Evolutionary conservation across 1,140 invertebrate genomes (phyloP).

Genomic region (Nebria ingens): DNA sequence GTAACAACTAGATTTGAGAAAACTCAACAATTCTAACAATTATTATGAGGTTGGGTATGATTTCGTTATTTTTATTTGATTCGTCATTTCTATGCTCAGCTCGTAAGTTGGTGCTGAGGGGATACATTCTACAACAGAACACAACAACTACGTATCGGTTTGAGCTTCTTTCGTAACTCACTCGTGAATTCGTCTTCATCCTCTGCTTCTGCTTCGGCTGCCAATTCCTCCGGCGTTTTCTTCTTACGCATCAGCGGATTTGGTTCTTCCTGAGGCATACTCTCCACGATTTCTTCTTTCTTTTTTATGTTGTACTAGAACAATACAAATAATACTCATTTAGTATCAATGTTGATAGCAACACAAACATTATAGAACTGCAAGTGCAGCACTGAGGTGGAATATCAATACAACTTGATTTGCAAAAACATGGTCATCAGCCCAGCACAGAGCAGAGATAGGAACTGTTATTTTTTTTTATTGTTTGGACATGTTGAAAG

Average conservation of each 20-base stretch:
- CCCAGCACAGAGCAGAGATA: too few relatives aligned
- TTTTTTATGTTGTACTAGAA: slow-evolving; percentile 97
- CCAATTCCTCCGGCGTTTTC: slow-evolving; percentile 94
- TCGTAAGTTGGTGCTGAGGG: neutral
- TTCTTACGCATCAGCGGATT: slow-evolving; percentile 92
- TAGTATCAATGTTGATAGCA: too few relatives aligned
- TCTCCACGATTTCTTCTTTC: slow-evolving; percentile 79
- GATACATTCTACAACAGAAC: neutral
- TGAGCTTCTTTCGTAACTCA: slow-evolving; percentile 45
- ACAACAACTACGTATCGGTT: neutral
- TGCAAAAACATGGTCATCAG: too few relatives aligned
- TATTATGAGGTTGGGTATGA: slow-evolving; percentile 11
- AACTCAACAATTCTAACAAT: neutral
- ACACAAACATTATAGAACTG: too few relatives aligned
- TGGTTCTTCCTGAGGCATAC: slow-evolving; percentile 66
- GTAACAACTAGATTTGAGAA: neutral
- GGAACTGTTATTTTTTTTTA: too few relatives aligned
- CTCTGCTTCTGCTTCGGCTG: slow-evolving; percentile 85
- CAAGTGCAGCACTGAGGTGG: too few relatives aligned
- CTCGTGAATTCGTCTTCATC: slow-evolving; percentile 96
- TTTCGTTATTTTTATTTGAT: slow-evolving; percentile 12
- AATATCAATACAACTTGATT: too few relatives aligned
- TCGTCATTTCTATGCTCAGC: neutral
- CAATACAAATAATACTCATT: too few relatives aligned
- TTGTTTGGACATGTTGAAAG: too few relatives aligned